Evolutionary conservation across 2,888 invertebrate species (phyloP).

Genomic region (Scaptomyza cyrtandrae): DNA sequence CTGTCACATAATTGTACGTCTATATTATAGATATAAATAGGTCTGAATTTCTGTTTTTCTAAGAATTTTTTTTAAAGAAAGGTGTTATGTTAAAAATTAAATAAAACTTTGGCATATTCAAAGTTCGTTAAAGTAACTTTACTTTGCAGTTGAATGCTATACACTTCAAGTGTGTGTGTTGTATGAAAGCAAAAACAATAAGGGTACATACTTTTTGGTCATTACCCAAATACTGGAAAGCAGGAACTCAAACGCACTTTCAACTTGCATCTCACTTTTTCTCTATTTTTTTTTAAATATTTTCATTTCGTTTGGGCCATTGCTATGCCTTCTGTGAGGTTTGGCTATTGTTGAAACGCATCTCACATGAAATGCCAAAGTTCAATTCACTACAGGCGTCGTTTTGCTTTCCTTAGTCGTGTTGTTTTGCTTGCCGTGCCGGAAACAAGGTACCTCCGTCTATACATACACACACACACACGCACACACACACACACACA

Average conservation of each 20-base stretch:
- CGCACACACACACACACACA: constrained; percentile 1
- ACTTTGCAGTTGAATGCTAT: background rate
- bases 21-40: too few species aligned
- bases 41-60: too few species aligned
- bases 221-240: constrained; percentile 20
- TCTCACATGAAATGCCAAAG: constrained; percentile 78
- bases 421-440: constrained; percentile 65
- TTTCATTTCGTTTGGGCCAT: constrained; percentile 50
- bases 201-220: background rate
- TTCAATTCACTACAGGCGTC: constrained; percentile 77
- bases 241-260: constrained; percentile 24
- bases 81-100: too few species aligned
- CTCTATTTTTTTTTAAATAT: constrained; percentile 50
- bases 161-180: background rate
- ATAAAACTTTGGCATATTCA: too few species aligned
- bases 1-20: too few species aligned
- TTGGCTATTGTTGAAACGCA: constrained; percentile 49
- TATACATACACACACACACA: constrained; percentile 16
- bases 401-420: constrained; percentile 69
- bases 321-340: constrained; percentile 14
- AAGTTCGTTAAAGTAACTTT: background rate
- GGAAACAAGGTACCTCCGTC: constrained; percentile 60
- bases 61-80: too few species aligned
- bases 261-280: constrained; percentile 1
- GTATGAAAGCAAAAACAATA: constrained; percentile 14